Percentiles rank a stretch among this genome's conserved stretches.
phyloP scores from a whole-genome alignment of 2,888 invertebrate species.

The Patella depressa region DNA sequence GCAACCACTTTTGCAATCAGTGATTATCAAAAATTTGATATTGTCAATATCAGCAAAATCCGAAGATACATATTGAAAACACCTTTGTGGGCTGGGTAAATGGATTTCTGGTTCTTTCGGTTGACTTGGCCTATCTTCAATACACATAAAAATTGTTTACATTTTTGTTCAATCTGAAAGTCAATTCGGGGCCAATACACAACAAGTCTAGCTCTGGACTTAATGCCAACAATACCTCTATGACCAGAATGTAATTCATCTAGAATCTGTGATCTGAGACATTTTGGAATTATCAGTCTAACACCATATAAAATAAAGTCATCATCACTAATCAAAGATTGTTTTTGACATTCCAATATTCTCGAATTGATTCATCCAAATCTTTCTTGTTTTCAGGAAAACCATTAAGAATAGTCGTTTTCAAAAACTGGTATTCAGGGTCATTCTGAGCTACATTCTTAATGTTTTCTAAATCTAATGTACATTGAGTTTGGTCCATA shows the following conservation, averaged over 20 bases:
- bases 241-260: conserved; percentile 1
- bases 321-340: not conserved
- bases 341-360: not conserved
- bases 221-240: not conserved
- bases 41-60: not conserved
- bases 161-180: not conserved
- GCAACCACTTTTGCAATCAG: not conserved
- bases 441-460: not conserved
- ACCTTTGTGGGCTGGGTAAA: not conserved
- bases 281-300: not conserved
- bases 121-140: conserved; percentile 2
- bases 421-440: not conserved
- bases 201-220: not conserved
- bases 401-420: not conserved
- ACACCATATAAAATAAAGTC: conserved; percentile 1
- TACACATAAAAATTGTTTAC: not conserved
- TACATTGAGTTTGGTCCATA: too few relatives aligned
- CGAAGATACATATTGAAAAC: not conserved
- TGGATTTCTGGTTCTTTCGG: not conserved
- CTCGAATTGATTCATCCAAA: not conserved
- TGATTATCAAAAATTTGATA: not conserved
- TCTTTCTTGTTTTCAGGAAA: conserved; percentile 3
- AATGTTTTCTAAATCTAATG: not conserved
- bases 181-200: not conserved
- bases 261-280: not conserved